Evolutionary conservation across 2,113 vertebrate genomes (phyloP), one percentile per base, ranked within the genome.

Genomic region (Pseudopodoces humilis): DNA sequence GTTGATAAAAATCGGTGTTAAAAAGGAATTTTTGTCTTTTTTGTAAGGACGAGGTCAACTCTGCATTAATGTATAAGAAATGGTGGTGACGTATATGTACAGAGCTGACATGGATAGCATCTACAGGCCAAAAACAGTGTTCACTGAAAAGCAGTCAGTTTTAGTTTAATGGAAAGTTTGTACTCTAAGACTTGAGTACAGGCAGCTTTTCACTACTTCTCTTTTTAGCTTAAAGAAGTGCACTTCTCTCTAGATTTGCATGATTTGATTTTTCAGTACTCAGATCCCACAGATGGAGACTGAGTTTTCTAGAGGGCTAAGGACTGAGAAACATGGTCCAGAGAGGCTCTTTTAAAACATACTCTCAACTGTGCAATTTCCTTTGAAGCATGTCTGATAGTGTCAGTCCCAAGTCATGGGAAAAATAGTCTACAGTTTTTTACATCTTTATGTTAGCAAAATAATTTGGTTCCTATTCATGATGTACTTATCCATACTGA

Each of bases 351-450:
- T 86, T 37, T 6, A 83, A 78, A 56, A 33, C 0, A 0, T 76
- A 21, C 63, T 89, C 64, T 77, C 37, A 77, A n/a, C 47, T 80
- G 35, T 90, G 83, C 76, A 64, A 88, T 87, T 88, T 86, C 28
- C 67, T 92, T 94, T 88, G 88, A 92, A 95, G 80, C 68, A 90
- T 95, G 39, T 88, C 90, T 77, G 93, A 94, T 83, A 81, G 33
- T 64, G 78, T 94, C 82, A 80, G 46, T 79, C 71, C 35, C 7
- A 83, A 90, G 82, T 81, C 52, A 75, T 64, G 82, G 82, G 87
- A 86, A 94, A 95, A 91, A 84, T 3, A 83, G 22, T 46, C 43
- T 77, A 68, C 44, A 55, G 18, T 27, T 85, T 95, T 82, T 44
- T 76, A 31, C 3, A 53, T 62, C 77, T 91, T 90, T 82, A 44